Evolutionary conservation across 2,797 vertebrate species (phyloP), one percentile per base, ranked within the genome.

Genomic region (Peromyscus aztecus): DNA sequence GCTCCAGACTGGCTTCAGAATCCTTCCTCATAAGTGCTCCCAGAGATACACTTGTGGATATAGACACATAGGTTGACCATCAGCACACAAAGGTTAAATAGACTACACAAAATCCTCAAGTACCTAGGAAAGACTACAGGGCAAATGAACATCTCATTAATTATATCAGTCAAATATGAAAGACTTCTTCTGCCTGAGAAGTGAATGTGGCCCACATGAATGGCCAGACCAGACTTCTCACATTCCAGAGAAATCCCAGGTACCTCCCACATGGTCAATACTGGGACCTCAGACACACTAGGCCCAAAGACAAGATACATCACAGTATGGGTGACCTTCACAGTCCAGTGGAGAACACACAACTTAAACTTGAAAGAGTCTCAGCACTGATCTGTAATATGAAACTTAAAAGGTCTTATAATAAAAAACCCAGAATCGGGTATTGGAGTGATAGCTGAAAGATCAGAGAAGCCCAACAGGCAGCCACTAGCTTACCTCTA

Each of bases 161-260:
- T 55, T 27, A 7, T 14, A 29, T 46, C 13, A 49, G 16, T 77
- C 10, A 14, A 71, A 43, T 24, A 40, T 40, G 40, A 40, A 40
- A 40, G 40, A 40, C 40, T 40, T 40, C 40, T 40, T 40, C 6
- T 46, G 29, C 31, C 9, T 52, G 16, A 55, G 31, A 34, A 80
- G 77, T 55, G 4, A 37, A 17, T 43, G n/a, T 80, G 17, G 16
- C 14, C 96, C 97, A 95, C 55, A 95, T 96, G 97, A 94, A 84
- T 55, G 52, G 52, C 40, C 40, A 40, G 40, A 40, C 52, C 52
- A 55, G 52, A 16, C 52, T 55, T 55, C 52, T 16, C 52, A 55
- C 89, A 80, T 92, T 37, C 31, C 87, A 90, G 88, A 96, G 85
- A 40, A 24, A 10, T 73, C 37, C 88, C 17, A 19, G 13, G 19